Conservation (phyloP, 2,888 invertebrate genomes). For the Xestobium rufovillosum region DNA sequence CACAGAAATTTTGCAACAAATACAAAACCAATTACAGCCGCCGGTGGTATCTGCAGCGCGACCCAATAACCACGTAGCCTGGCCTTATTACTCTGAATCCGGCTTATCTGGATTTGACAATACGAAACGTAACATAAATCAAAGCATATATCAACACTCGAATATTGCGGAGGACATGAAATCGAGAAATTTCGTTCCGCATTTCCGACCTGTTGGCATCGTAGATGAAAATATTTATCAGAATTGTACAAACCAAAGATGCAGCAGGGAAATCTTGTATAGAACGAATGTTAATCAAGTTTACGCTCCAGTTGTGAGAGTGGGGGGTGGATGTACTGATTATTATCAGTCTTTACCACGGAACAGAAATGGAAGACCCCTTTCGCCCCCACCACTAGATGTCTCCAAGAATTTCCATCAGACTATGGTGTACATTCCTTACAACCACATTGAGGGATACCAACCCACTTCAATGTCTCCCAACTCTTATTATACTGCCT, state of each 20-base stretch:
- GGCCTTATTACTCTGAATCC: slow-evolving; percentile 61
- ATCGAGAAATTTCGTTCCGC: slow-evolving; percentile 26
- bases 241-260: slow-evolving; percentile 45
- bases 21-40: slow-evolving; percentile 60
- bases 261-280: slow-evolving; percentile 26
- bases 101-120: slow-evolving; percentile 38
- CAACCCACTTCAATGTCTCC: slow-evolving; percentile 27
- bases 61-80: slow-evolving; percentile 45
- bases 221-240: slow-evolving; percentile 47
- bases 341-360: slow-evolving; percentile 36
- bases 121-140: slow-evolving; percentile 32
- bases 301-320: slow-evolving; percentile 34
- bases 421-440: slow-evolving; percentile 61
- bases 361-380: slow-evolving; percentile 49
- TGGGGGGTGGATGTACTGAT: slow-evolving; percentile 35
- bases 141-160: slow-evolving; percentile 31
- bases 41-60: slow-evolving; percentile 40
- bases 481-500: slow-evolving; percentile 32
- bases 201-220: slow-evolving; percentile 37
- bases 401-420: slow-evolving; percentile 56
- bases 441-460: slow-evolving; percentile 46
- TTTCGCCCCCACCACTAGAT: slow-evolving; percentile 62
- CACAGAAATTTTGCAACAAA: slow-evolving; percentile 73
- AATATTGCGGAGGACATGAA: slow-evolving; percentile 31
- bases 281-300: slow-evolving; percentile 32